Base-by-base conservation (phyloP, 2,888 invertebrate genomes). In the Apotomis capreana region DNA sequence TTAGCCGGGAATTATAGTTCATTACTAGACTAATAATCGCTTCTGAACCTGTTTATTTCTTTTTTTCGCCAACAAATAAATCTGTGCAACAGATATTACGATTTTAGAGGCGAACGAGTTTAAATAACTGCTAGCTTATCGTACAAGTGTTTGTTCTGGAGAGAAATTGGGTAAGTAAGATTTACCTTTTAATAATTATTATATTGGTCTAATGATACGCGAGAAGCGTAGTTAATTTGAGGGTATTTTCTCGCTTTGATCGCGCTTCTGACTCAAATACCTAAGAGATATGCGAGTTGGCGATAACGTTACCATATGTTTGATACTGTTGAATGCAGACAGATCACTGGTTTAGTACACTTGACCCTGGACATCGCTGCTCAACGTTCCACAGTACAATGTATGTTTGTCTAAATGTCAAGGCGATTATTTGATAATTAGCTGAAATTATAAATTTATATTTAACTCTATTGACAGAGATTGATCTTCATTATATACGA, bases 361-460 rank as follows among this genome's bases (percentile, higher is more conserved):
- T 52, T 65, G 65, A 70, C 59, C 65, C 70, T 60, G 59, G 46
- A 60, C 37, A 55, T 46, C 60, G 12, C 46, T 54, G 46, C 15
- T 60, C 55, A 36, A 65, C 70, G 70, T 65, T 60, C 36, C 36
- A 65, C 58, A 55, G n/a, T 12, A 44, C 51, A 2, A 5, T 54
- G 59, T 13, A 37, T 54, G 54, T 10, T 55, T 13, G 9, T 44
- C 6, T 40, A 40, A 65, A 70, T 65, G 65, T 70, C 60, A 70
- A 65, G 65, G 70, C n/a, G 59, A 46, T 44, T 44, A 51, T 57
- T 40, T 58, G 52, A 46, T 51, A 37, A 59, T 70, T 64, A 65
- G 59, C 54, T 54, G 54, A 9, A 60, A 65, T 58, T 59, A 70
- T 54, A 10, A 61, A n/a, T 12, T 26, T 61, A 63, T 63, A 15